These are phyloP conservation scores for Datnioides undecimradiatus DNA, from an alignment of 2,113 vertebrate genomes.

Conservation along the genomic window DNA sequence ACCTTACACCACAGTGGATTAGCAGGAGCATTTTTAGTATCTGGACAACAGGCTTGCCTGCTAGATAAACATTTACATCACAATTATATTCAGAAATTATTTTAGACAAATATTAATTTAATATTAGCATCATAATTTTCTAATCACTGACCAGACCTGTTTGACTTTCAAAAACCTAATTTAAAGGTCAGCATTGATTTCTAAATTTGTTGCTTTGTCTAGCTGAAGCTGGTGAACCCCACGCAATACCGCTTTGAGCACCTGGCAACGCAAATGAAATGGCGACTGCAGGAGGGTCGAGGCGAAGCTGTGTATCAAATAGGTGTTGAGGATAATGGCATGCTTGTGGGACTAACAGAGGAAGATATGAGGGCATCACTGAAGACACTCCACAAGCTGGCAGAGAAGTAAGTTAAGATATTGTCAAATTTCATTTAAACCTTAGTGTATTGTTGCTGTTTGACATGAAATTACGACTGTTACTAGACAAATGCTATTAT, in stretches of 20 bases:
- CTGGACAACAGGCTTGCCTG: conserved; percentile 16
- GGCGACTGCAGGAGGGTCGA: conserved; percentile 96
- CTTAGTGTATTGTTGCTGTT: neutral
- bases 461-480: neutral
- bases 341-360: conserved; percentile 94
- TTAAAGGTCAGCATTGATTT: conserved; percentile 28
- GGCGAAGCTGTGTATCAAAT: conserved; percentile 99
- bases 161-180: neutral
- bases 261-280: conserved; percentile 99
- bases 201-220: conserved; percentile 1
- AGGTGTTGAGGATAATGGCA: conserved; percentile 97
- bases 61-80: conserved; percentile 33
- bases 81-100: no score
- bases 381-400: conserved; percentile 93
- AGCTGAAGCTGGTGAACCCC: conserved; percentile 97
- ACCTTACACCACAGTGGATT: conserved; percentile 51
- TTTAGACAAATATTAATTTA: neutral
- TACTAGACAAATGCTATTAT: neutral
- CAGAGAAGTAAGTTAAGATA: conserved; percentile 90
- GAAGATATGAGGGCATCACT: conserved; percentile 96
- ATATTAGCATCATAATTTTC: neutral
- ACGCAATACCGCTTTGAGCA: conserved; percentile 98
- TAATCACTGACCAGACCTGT: neutral
- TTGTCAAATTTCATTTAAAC: neutral
- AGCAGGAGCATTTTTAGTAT: conserved; percentile 54